Conservation (phyloP, 1,140 invertebrate species). For the Drosophila sechellia region DNA sequence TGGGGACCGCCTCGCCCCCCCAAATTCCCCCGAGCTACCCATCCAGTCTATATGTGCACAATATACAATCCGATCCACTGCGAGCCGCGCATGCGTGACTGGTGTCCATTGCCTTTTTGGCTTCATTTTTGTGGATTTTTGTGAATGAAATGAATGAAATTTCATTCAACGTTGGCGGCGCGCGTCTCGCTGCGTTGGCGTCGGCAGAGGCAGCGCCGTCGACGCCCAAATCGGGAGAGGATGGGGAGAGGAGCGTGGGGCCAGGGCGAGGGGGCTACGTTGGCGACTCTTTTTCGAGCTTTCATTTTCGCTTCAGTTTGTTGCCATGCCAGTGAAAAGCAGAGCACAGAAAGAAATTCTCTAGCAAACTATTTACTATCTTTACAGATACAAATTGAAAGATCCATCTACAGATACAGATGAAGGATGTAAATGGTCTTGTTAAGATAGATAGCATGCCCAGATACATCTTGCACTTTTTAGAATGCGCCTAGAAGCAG, state of each 20-base stretch:
- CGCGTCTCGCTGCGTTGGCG: slow-evolving; percentile 62
- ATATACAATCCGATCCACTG: slow-evolving; percentile 19
- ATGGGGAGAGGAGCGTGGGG: slow-evolving; percentile 6
- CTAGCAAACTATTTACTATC: background rate
- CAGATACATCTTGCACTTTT: background rate
- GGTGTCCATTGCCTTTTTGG: slow-evolving; percentile 79
- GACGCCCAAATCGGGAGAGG: slow-evolving; percentile 49
- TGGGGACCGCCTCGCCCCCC: slow-evolving; percentile 8
- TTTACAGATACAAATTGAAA: too few species aligned
- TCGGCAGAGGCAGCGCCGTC: slow-evolving; percentile 24
- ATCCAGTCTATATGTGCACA: slow-evolving; percentile 2
- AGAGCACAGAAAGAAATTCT: background rate
- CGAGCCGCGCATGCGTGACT: slow-evolving; percentile 75
- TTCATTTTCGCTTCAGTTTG: slow-evolving; percentile 58
- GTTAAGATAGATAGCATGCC: background rate
- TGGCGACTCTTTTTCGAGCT: slow-evolving; percentile 38
- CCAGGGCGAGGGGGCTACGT: background rate
- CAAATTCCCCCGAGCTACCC: background rate
- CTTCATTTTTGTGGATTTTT: slow-evolving; percentile 72
- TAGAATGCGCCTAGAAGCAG: background rate
- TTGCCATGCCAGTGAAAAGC: slow-evolving; percentile 75
- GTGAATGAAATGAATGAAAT: slow-evolving; percentile 83
- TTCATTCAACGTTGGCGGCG: slow-evolving; percentile 74
- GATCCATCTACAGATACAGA: too few species aligned
- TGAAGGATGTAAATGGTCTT: too few species aligned